phyloP scores from a whole-genome alignment of 2,888 invertebrate species.

The Microctonus aethiopoides region DNA sequence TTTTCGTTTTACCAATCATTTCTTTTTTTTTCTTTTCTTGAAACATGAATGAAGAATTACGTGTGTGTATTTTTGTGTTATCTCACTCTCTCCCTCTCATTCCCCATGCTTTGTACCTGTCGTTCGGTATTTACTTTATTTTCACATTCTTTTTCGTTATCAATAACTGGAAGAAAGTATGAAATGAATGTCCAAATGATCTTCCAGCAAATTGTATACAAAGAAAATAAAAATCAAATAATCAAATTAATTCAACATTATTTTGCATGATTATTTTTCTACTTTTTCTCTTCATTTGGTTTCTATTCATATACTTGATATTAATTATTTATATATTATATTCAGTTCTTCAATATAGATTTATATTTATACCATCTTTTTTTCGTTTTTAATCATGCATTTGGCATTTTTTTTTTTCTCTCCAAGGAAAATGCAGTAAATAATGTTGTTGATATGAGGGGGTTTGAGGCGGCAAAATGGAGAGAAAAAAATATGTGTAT shows the following conservation, averaged over 20 bases:
- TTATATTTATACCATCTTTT: background rate
- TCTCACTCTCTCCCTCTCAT: constrained; percentile 25
- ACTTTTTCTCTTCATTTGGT: background rate
- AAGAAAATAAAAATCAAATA: background rate
- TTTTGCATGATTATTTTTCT: background rate
- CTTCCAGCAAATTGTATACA: background rate
- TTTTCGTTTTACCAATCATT: constrained; percentile 4
- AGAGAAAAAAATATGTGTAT: background rate
- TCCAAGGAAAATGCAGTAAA: constrained; percentile 9
- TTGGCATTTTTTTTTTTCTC: background rate
- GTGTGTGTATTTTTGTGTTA: constrained; percentile 38
- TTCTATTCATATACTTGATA: background rate
- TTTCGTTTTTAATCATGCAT: constrained; percentile 16
- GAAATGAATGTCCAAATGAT: constrained; percentile 27
- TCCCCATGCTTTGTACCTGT: constrained; percentile 48
- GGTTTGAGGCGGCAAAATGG: background rate
- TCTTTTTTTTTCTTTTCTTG: background rate
- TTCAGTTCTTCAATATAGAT: background rate
- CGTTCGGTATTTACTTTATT: constrained; percentile 46
- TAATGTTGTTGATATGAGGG: constrained; percentile 4
- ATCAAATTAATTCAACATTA: background rate
- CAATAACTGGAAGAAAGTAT: constrained; percentile 43
- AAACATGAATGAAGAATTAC: constrained; percentile 7
- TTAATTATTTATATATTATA: background rate
- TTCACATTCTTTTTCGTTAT: background rate